Base-by-base conservation (phyloP, 2,113 vertebrate genomes). In the Odocoileus virginianus region DNA sequence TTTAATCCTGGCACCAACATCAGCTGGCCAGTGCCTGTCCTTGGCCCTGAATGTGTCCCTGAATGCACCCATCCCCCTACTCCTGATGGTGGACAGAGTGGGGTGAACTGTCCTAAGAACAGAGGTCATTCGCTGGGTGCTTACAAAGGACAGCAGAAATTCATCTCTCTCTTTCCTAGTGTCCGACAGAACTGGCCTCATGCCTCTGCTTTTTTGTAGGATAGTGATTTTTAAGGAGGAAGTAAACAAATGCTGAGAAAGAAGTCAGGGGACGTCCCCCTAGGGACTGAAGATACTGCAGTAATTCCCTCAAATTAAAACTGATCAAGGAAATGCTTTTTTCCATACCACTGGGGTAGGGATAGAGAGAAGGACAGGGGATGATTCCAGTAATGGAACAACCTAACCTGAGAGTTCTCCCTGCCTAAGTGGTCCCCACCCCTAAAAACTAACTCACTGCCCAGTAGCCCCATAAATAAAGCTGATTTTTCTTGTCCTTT, bases 381-480 rank as follows among this genome's bases (percentile, higher is more conserved):
- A 43, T 43, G 60, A 45, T 82, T 28, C 14, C 2, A n/a, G 2
- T 30, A 27, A 1, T 30, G 54, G 28, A 28, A 27, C n/a, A 88
- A 33, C 11, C 30, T 21, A 76, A 1, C 33, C 43, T 78, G 50
- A 60, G 21, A 76, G 28, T 47, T 93, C 54, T 90, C 86, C 36
- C 76, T 87, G 33, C n/a, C 36, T 57, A n/a, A 74, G 27, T 92
- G 67, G 47, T 97, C 71, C 76, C 55, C 40, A 95, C 76, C 58
- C 52, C 64, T 74, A 12, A 54, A 71, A 94, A 95, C 21, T 61
- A 93, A 84, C 71, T 95, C 84, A 17, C 76, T 87, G 52, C 54
- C 85, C 88, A n/a, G 76, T 94, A 88, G 91, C 45, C n/a, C 81
- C 45, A 57, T 87, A 85, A 95, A 97, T 97, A 89, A 95, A 85